Evolutionary conservation across 2,113 vertebrate species (phyloP).

Genomic region (Pteropus alecto): DNA sequence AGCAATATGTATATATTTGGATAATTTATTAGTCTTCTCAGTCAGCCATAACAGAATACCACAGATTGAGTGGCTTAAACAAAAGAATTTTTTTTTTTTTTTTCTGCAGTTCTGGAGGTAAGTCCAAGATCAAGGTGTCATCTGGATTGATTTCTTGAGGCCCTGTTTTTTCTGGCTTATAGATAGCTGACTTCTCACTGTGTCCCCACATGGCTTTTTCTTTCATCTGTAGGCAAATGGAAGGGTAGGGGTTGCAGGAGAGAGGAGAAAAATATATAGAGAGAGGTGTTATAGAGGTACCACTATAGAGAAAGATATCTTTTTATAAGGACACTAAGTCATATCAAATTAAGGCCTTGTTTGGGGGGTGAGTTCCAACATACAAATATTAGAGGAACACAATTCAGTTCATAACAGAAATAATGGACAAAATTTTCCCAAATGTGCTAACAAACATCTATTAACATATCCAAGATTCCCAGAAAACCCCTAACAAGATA

Average conservation of each 20-base stretch:
- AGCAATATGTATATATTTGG: neutral
- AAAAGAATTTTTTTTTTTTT: neutral
- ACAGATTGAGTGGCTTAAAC: neutral
- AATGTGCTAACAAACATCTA: neutral
- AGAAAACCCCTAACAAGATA: neutral
- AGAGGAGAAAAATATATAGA: neutral
- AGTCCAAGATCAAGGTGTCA: neutral
- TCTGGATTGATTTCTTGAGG: neutral
- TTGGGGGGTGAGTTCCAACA: neutral
- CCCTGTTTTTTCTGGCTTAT: neutral
- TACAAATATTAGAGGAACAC: neutral
- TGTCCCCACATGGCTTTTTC: neutral
- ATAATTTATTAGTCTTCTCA: neutral
- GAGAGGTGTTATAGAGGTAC: neutral
- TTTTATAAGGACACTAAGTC: neutral
- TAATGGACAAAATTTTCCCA: neutral
- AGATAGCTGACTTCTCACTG: neutral
- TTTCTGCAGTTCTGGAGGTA: neutral
- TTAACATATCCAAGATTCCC: neutral
- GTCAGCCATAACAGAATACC: neutral
- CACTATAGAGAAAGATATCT: neutral
- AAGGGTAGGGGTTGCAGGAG: too few species aligned
- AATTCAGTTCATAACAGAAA: neutral
- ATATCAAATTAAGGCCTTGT: neutral
- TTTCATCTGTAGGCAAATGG: neutral